phyloP scores from a whole-genome alignment of 2,113 vertebrate genomes.

The Nothocercus nigrocapillus region DNA sequence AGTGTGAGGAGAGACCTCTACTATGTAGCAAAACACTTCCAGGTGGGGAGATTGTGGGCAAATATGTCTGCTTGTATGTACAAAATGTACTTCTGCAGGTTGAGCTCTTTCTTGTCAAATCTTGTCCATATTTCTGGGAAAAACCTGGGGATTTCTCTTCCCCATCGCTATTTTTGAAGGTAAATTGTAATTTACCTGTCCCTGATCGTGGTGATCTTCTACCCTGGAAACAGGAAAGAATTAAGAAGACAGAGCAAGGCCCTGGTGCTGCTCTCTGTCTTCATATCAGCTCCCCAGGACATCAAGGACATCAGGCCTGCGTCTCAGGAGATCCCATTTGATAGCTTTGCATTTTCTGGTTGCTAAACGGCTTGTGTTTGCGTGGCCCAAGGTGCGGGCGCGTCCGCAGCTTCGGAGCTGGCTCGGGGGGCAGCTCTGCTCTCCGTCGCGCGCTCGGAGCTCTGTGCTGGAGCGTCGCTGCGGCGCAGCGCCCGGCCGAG shows the following conservation, averaged over 20 bases:
- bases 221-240: not conserved
- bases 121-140: not conserved
- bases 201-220: not conserved
- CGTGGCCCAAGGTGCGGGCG: not conserved
- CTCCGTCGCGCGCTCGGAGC: not conserved
- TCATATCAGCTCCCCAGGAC: not conserved
- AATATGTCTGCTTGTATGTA: not conserved
- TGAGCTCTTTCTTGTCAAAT: not conserved
- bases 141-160: not conserved
- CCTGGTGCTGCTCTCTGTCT: not conserved
- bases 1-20: not conserved
- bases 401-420: not conserved
- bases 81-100: not conserved
- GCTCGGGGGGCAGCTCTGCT: not conserved
- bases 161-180: not conserved
- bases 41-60: slow-evolving; percentile 5
- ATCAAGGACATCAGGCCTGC: not conserved
- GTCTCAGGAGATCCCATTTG: not conserved
- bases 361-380: not conserved
- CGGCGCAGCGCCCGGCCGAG: too few relatives aligned
- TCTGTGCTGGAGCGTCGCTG: accelerated
- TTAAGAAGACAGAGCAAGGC: not conserved
- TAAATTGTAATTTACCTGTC: not conserved
- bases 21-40: slow-evolving; percentile 20
- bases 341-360: not conserved